phyloP scores from a whole-genome alignment of 2,797 vertebrate species.

The Argentina silus region DNA sequence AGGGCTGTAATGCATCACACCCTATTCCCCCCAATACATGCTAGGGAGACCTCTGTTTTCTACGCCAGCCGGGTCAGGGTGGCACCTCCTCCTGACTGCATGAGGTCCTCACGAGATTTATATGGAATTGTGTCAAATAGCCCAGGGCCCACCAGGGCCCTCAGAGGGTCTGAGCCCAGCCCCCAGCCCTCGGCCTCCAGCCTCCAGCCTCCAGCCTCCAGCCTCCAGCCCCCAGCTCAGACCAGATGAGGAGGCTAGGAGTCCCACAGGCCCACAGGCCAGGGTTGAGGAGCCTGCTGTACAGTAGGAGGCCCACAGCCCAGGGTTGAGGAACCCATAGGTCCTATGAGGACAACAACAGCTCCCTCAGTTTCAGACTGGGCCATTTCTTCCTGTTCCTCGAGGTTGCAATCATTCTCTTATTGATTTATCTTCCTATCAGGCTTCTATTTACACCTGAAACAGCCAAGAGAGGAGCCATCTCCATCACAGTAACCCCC shows the following conservation, averaged over 20 bases:
- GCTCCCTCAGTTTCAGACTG: constrained; percentile 24
- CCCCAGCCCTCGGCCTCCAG: no score
- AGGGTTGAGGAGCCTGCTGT: no score
- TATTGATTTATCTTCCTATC: constrained; percentile 62
- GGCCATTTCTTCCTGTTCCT: constrained; percentile 40
- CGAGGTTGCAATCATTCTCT: constrained; percentile 54
- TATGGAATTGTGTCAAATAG: constrained; percentile 68
- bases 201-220: no score
- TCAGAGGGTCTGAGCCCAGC: no score
- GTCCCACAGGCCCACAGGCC: constrained; percentile 34
- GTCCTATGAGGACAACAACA: constrained; percentile 35
- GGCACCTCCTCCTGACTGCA: constrained; percentile 42
- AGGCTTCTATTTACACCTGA: constrained; percentile 58
- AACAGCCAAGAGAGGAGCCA: constrained; percentile 45
- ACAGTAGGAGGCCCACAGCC: constrained; percentile 39
- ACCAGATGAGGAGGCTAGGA: constrained; percentile 43
- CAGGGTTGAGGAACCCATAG: constrained; percentile 34
- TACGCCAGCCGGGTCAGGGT: constrained; percentile 61
- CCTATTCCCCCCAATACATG: background rate
- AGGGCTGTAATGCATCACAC: constrained; percentile 77
- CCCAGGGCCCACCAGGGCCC: constrained; percentile 36
- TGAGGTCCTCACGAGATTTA: constrained; percentile 61
- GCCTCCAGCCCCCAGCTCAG: constrained; percentile 4
- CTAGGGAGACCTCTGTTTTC: constrained; percentile 53
- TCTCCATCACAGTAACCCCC: constrained; percentile 25